Base-by-base conservation (phyloP, 2,797 vertebrate genomes). In the Myoxocephalus aenaeus region DNA sequence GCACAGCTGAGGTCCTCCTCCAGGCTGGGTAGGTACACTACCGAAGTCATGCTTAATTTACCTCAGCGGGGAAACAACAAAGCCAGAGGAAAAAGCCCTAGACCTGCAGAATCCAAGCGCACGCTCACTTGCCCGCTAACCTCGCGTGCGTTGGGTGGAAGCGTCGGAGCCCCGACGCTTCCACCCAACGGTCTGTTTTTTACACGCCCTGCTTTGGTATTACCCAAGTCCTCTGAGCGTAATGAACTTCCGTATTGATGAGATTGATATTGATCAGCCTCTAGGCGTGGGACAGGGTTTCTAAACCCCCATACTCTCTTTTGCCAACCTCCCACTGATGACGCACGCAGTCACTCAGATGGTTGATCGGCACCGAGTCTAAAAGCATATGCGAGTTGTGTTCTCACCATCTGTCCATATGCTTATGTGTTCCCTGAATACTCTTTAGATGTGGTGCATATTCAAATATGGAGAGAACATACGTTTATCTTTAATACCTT, bases 1-100 rank as follows among this genome's bases (percentile, higher is more conserved):
- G 62, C 82, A 80, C 82, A 86, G 84, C 88, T 86, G 82, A 85
- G 75, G 77, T 80, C 82, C 71, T 73, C 70, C 82, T 85, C 59
- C 25, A 80, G 76, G 82, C 76, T n/a, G 6, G 5, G 42, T 54
- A 69, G 74, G 71, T 71, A 56, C 54, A 69, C 83, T 48, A 56
- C 50, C 62, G 46, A 59, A 85, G 84, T 84, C 82, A 65, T 25
- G 59, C 85, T 81, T 83, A 34, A 87, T 83, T 82, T 70, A 77
- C 64, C 66, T 77, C 84, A 83, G 73, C 40, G 62, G 65, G 29
- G 68, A 53, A 53, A 67, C 70, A 86, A 81, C 79, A 81, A 77
- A 72, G 66, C 50, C 64, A 56, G 29, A 68, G 34, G 50, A 80
- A 69, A 72, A n/a, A 75, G 13, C 5, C 18, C 64, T 54, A 84